phyloP scores from a whole-genome alignment of 2,113 vertebrate genomes.

The Tenrec ecaudatus region DNA sequence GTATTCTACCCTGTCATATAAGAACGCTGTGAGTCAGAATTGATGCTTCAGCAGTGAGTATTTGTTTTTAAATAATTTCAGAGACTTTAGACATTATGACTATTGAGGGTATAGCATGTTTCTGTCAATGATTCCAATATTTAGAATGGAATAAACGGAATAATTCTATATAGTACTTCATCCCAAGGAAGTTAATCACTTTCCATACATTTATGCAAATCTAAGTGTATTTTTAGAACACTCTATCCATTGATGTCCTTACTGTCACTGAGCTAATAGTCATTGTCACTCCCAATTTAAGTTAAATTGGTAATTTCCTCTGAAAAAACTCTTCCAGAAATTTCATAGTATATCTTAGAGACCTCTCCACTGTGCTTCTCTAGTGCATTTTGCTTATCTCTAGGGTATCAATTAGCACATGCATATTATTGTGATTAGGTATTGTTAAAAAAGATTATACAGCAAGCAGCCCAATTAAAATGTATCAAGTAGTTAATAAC shows the following conservation, averaged over 20 bases:
- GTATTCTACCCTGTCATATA: too few species aligned
- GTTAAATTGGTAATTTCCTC: not conserved
- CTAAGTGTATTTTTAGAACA: too few species aligned
- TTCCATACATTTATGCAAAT: too few species aligned
- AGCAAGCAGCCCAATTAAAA: not conserved
- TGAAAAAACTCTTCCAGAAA: not conserved
- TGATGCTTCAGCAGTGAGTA: too few species aligned
- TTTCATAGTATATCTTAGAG: not conserved
- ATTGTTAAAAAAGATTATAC: not conserved
- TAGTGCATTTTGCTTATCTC: not conserved
- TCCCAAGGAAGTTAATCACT: too few species aligned
- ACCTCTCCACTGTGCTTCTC: not conserved
- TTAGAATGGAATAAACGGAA: too few species aligned
- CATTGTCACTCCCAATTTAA: not conserved
- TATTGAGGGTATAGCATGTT: too few species aligned
- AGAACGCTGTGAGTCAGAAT: too few species aligned
- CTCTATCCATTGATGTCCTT: not conserved
- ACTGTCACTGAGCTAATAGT: not conserved
- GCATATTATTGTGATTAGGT: not conserved
- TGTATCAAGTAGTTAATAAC: not conserved
- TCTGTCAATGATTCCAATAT: too few species aligned
- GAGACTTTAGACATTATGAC: too few species aligned
- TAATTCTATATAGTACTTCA: too few species aligned
- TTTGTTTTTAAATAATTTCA: too few species aligned
- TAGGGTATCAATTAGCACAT: not conserved